Evolutionary conservation across 2,113 vertebrate species (phyloP).

Genomic region (Aspiorhynchus laticeps): DNA sequence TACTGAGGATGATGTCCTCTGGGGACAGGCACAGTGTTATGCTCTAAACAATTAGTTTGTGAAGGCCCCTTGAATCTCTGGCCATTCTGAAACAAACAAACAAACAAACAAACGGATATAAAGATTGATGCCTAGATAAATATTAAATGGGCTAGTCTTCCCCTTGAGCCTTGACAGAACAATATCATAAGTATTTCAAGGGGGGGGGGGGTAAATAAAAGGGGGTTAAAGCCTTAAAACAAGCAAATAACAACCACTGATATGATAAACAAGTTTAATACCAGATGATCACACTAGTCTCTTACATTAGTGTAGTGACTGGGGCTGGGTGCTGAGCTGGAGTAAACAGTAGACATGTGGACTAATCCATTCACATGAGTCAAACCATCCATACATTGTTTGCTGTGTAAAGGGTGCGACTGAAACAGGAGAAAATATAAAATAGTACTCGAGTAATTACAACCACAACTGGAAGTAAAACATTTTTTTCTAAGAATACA

Average conservation of each 20-base stretch:
- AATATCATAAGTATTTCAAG: too few relatives aligned
- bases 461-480: background rate
- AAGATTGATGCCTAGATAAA: too few relatives aligned
- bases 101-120: too few relatives aligned
- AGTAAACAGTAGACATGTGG: conserved; percentile 72
- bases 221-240: background rate
- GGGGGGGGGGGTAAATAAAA: conserved; percentile 62
- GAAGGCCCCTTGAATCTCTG: conserved; percentile 89
- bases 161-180: too few relatives aligned
- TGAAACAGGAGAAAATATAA: conserved; percentile 8
- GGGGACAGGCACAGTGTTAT: conserved; percentile 72
- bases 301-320: conserved; percentile 79
- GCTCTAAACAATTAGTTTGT: conserved; percentile 77
- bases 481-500: background rate
- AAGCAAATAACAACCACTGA: background rate
- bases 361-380: conserved; percentile 70
- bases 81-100: conserved; percentile 71
- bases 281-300: background rate
- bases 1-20: conserved; percentile 79
- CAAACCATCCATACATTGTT: conserved; percentile 76
- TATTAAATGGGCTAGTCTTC: too few relatives aligned
- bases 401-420: conserved; percentile 78
- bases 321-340: conserved; percentile 73
- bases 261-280: background rate
- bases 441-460: background rate